Percentiles rank a stretch among this genome's conserved stretches.
Evolutionary conservation across 2,113 vertebrate species (phyloP).

Genomic region (Dendrocopos noguchii): DNA sequence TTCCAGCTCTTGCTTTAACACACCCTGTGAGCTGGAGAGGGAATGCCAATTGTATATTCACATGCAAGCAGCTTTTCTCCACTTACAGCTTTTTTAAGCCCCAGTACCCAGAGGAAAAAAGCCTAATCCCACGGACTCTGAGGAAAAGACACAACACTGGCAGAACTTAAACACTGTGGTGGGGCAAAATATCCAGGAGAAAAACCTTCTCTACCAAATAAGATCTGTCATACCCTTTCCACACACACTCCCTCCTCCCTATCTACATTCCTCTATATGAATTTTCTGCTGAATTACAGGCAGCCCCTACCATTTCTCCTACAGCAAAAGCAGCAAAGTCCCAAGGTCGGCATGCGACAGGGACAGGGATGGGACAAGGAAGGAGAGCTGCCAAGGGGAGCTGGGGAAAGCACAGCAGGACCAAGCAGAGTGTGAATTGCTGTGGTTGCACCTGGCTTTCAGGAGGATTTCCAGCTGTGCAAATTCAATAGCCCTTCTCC

Average conservation of each 20-base stretch:
- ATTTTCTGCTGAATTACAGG: neutral
- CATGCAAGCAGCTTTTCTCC: neutral
- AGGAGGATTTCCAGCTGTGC: neutral
- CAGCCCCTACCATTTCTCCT: neutral
- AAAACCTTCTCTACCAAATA: neutral
- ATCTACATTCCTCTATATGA: neutral
- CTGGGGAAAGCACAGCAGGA: neutral
- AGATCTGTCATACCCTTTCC: neutral
- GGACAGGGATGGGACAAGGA: neutral
- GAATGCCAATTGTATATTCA: neutral
- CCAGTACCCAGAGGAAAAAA: neutral
- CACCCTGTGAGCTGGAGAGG: neutral
- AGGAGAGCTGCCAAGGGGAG: neutral
- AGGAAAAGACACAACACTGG: neutral
- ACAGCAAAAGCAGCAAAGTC: neutral
- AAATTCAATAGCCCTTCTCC: neutral
- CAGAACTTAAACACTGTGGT: neutral
- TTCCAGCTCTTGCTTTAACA: neutral
- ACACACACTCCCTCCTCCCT: too few relatives aligned
- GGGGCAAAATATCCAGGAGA: neutral
- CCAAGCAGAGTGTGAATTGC: neutral
- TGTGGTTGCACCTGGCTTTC: too few relatives aligned
- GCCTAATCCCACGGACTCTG: neutral
- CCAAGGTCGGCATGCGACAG: fast-evolving
- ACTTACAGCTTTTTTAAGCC: neutral